Evolutionary conservation across 1,140 invertebrate genomes (phyloP), one percentile per base, ranked within the genome.

Genomic region (Tetramorium parvispinum): DNA sequence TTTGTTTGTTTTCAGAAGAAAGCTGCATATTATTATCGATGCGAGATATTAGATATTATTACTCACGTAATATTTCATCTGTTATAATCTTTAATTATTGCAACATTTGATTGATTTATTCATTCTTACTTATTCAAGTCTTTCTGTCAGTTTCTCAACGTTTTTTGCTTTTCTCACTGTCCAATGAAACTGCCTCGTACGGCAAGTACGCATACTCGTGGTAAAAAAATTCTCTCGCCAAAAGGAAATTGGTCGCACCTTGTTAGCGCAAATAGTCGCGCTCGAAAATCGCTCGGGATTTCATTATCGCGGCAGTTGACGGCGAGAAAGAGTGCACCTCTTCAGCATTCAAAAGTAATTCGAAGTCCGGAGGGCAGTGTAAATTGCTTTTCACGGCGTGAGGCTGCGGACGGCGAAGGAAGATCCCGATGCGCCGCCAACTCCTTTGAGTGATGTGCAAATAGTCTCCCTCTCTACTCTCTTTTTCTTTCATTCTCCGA

Each of bases 401-500:
- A 83, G 79, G 68, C 53, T 83, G 79, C 53, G 79, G 68, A 82
- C 51, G 66, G 66, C 79, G 66, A 18, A 37, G 79, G 78, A 82
- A 82, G 78, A 82, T 82, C 27, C 68, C 40, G 53, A 82, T 82
- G 53, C 68, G 68, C 53, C 79, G 79, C 66, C 79, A 70, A 82
- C 79, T 83, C 68, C 79, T 83, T 83, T 83, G 79, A 83, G 79
- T 83, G 79, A 83, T 83, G 79, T 83, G 79, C 79, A 83, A 83
- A 83, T 83, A 83, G 79, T 83, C 68, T 75, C 13, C 79, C 53
- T 27, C 16, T 49, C 68, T 51, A 27, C 53, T 59, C 66, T 70
- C 68, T 49, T 73, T 83, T 59, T 32, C 66, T 61, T 55, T 83
- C 40, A 43, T 6, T 18, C 53, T 83, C n/a, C 40, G 24, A 32